Base-by-base conservation (phyloP, 2,888 invertebrate genomes). In the Ephialtes manifestator region DNA sequence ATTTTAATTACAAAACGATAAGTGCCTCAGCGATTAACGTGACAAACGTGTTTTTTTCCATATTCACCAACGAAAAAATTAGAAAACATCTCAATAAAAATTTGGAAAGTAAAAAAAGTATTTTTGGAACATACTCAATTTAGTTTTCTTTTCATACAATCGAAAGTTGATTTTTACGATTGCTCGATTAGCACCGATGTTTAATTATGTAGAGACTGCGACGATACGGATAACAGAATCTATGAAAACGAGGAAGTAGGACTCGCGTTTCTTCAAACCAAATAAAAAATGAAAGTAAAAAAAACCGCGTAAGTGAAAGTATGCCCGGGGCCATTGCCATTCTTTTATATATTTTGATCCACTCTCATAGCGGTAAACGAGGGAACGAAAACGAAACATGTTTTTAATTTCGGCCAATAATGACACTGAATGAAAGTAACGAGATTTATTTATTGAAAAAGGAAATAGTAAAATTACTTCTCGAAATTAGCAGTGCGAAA, bases 301-400 rank as follows among this genome's bases (percentile, higher is more conserved):
- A 82, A 79, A 51, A 67, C n/a, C 72, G 75, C 53, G 68, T 74
- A 74, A 71, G 88, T 86, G 90, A 89, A 90, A 90, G 89, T 90
- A 88, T n/a, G 88, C 89, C 86, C 55, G 86, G 39, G 88, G 83
- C 83, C 35, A 53, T 68, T 43, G 48, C 63, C 75, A 58, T 82
- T 82, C 74, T 82, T 48, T 35, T 39, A 46, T 78, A n/a, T 60
- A 71, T 68, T 65, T 68, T 71, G 35, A 39, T 76, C 31, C 20
- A 39, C n/a, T 13, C 65, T 13, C 71, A 46, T 58, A 78, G 48
- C 68, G 28, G 28, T 74, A 51, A 83, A 63, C 48, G 68, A 68
- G 60, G 60, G n/a, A n/a, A 31, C 15, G 53, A 24, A 35, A 24
- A 51, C 46, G 67, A 70, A 63, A 75, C 60, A 74, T 60, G 68